A percentile compares a stretch with the other conserved stretches of the same genome.
phyloP scores from a whole-genome alignment of 1,140 invertebrate genomes.

The Lordiphosa clarofinis region DNA sequence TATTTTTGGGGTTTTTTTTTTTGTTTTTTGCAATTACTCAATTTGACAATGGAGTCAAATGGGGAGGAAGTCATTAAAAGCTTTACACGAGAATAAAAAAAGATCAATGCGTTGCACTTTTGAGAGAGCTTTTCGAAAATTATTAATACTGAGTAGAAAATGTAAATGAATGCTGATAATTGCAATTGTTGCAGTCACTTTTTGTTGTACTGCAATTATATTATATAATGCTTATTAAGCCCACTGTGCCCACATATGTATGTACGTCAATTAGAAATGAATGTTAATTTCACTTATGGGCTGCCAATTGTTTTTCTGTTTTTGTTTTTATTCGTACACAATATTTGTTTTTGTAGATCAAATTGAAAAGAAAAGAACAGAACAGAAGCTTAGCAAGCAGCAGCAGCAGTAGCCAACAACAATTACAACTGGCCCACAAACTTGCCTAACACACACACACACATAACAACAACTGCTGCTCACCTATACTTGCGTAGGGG shows the following conservation, averaged over 20 bases:
- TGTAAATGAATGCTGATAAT: slow-evolving; percentile 33
- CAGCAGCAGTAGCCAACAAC: slow-evolving; percentile 28
- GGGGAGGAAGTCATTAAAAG: slow-evolving; percentile 15
- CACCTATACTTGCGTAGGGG: not conserved
- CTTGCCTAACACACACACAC: slow-evolving; percentile 6
- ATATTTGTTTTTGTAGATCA: slow-evolving; percentile 13
- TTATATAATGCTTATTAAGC: slow-evolving; percentile 40
- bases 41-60: slow-evolving; percentile 51
- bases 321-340: slow-evolving; percentile 2
- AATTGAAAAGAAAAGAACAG: slow-evolving; percentile 31
- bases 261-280: slow-evolving; percentile 25
- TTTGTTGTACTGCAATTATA: slow-evolving; percentile 30
- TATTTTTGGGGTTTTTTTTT: slow-evolving; percentile 23
- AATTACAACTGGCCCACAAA: slow-evolving; percentile 30
- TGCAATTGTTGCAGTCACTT: slow-evolving; percentile 12
- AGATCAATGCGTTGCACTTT: slow-evolving; percentile 20
- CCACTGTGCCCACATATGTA: slow-evolving; percentile 41
- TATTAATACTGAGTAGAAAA: slow-evolving; percentile 26
- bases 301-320: slow-evolving; percentile 2
- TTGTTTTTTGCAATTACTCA: slow-evolving; percentile 52
- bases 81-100: slow-evolving; percentile 10
- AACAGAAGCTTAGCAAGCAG: slow-evolving; percentile 6
- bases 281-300: slow-evolving; percentile 17
- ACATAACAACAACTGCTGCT: slow-evolving; percentile 7
- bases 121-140: slow-evolving; percentile 13